These are phyloP conservation scores for Zygogramma bicolorata DNA, from an alignment of 2,888 invertebrate species.

Conservation along the genomic window DNA sequence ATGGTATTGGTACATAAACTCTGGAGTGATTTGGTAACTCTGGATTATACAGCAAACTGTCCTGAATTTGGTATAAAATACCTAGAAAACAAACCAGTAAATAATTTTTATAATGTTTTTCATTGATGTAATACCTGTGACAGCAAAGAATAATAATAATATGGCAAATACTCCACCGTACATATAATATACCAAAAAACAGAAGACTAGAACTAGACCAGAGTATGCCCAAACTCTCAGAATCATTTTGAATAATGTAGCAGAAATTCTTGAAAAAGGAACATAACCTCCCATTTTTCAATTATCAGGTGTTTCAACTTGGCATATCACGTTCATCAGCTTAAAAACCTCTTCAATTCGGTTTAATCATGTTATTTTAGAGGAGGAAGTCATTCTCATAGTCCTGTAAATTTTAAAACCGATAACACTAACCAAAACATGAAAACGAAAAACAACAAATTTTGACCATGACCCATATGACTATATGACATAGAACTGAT, in stretches of 20 bases:
- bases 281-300: constrained; percentile 63
- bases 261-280: constrained; percentile 63
- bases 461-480: no score
- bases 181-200: constrained; percentile 85
- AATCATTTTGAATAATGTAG: constrained; percentile 69
- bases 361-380: no score
- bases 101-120: not conserved
- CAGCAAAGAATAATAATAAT: constrained; percentile 76
- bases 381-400: no score
- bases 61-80: constrained; percentile 88
- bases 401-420: no score
- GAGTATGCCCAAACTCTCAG: constrained; percentile 84
- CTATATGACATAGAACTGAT: no score
- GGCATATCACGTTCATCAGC: not conserved
- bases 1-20: constrained; percentile 88
- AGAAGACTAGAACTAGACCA: constrained; percentile 78
- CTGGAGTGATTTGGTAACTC: constrained; percentile 90
- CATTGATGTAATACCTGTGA: constrained; percentile 72
- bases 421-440: no score
- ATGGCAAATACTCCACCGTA: constrained; percentile 84
- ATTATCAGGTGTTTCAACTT: not conserved
- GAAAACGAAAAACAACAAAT: no score
- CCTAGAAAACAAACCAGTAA: constrained; percentile 68
- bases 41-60: constrained; percentile 88
- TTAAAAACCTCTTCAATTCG: not conserved